Base-by-base conservation (phyloP, 2,888 invertebrate genomes). In the Drosophila rellima region DNA sequence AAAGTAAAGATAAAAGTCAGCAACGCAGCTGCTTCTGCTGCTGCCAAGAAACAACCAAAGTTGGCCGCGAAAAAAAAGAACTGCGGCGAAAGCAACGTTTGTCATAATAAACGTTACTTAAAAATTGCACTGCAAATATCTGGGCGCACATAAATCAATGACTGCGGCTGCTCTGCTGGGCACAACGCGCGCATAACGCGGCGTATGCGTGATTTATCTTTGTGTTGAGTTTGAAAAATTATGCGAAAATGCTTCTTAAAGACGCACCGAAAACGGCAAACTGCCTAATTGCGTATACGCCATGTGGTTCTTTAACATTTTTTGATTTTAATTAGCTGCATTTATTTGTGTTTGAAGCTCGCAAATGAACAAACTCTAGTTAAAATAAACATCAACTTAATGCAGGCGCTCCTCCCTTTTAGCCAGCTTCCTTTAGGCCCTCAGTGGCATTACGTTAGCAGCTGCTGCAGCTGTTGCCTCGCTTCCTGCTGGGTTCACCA, bases 61-160 rank as follows among this genome's bases (percentile, higher is more conserved):
- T 35, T 62, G 31, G 37, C 71, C 33, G 56, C 33, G 35, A 57
- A 47, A 13, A 8, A 47, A 45, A 50, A 33, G 39, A 23, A 29
- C 55, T 61, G 74, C 74, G 55, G 62, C 81, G 35, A 37, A 57
- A 57, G 45, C 57, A 62, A 65, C 72, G 83, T 86, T 83, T 83
- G 82, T 86, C 87, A 86, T 83, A 86, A 83, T 83, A 83, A 83
- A 83, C 75, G 78, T 83, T 83, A 81, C 79, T 83, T 83, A 76
- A 86, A 83, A 86, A 72, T 70, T 74, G 81, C 59, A 70, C 64
- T 56, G 57, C 50, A 56, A 64, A 78, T 80, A 83, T 83, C 81
- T 73, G 39, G 42, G 54, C 65, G 72, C 40, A 60, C 82, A 87
- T 81, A 83, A 87, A 83, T 83, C 84, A 83, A 81, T 84, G 65